phyloP scores from a whole-genome alignment of 2,797 vertebrate genomes.

The Cheirogaleus major region DNA sequence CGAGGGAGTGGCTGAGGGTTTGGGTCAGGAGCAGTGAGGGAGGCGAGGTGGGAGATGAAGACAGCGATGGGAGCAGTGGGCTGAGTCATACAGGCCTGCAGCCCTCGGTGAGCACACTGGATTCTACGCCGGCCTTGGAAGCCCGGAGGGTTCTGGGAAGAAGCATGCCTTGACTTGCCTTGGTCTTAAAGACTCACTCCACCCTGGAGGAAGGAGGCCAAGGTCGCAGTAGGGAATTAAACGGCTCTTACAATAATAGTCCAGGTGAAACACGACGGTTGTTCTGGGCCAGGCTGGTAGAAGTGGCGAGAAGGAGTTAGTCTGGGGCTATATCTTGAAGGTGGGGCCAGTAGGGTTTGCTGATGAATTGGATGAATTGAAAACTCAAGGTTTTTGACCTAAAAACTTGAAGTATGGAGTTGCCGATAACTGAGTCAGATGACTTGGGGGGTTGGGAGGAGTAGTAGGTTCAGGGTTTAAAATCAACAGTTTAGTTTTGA shows the following conservation, averaged over 20 bases:
- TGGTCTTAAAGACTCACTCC: not conserved
- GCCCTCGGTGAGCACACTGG: no score
- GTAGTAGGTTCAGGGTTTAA: not conserved
- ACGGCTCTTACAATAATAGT: not conserved
- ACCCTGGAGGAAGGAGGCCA: not conserved
- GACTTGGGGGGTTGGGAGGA: fast-evolving
- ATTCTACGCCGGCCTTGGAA: not conserved
- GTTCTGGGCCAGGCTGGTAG: not conserved
- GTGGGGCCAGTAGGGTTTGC: not conserved
- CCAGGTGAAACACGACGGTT: no score
- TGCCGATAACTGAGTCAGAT: not conserved
- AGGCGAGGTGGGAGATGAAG: not conserved
- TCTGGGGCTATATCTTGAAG: not conserved
- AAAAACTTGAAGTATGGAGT: not conserved
- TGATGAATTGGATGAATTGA: not conserved
- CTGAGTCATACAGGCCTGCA: not conserved
- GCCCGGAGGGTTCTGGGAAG: not conserved
- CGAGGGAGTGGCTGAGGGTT: not conserved
- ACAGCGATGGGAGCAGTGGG: not conserved
- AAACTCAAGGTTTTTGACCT: not conserved
- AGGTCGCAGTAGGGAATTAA: not conserved
- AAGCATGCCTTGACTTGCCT: not conserved
- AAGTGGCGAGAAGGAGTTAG: not conserved
- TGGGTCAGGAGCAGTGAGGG: not conserved
- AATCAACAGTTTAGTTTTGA: not conserved